Percentiles rank a stretch among this genome's conserved stretches.
Evolutionary conservation across 2,797 vertebrate genomes (phyloP).

Genomic region (Manis pentadactyla): DNA sequence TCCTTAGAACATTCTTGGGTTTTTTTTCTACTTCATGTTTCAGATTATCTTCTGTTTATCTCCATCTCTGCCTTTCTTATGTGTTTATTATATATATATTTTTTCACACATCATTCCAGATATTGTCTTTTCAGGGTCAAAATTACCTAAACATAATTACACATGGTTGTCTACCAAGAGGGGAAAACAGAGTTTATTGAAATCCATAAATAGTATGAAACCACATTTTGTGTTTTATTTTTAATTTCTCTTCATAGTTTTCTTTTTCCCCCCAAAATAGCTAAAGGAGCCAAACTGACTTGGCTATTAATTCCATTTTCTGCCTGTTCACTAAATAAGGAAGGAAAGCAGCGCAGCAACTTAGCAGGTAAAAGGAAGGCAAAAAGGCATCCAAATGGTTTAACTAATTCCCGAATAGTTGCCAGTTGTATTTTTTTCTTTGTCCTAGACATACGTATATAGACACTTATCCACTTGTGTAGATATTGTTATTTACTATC

Average conservation of each 20-base stretch:
- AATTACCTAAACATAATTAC: slow-evolving; percentile 2
- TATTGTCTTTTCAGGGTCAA: slow-evolving; percentile 19
- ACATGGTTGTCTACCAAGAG: not conserved
- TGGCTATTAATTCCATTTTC: not conserved
- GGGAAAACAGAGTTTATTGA: not conserved
- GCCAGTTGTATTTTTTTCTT: not conserved
- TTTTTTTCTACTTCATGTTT: slow-evolving; percentile 49
- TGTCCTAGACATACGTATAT: not conserved
- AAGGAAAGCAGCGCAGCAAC: not conserved
- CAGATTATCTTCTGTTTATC: not conserved
- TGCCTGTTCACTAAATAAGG: slow-evolving; percentile 3
- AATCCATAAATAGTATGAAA: slow-evolving; percentile 34
- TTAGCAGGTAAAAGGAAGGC: slow-evolving; percentile 10
- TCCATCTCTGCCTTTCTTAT: not conserved
- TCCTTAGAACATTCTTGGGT: slow-evolving; percentile 29
- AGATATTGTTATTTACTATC: not conserved
- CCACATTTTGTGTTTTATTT: not conserved
- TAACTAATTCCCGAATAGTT: not conserved
- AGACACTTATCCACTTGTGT: not conserved
- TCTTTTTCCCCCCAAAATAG: not conserved
- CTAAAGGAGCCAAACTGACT: slow-evolving; percentile 16
- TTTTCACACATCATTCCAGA: not conserved
- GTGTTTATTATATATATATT: not conserved
- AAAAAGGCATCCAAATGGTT: not conserved
- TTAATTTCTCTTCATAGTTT: not conserved